A percentile compares a stretch with the other conserved stretches of the same genome.
phyloP scores from a whole-genome alignment of 2,113 vertebrate species.

The Brachyhypopomus gauderio region DNA sequence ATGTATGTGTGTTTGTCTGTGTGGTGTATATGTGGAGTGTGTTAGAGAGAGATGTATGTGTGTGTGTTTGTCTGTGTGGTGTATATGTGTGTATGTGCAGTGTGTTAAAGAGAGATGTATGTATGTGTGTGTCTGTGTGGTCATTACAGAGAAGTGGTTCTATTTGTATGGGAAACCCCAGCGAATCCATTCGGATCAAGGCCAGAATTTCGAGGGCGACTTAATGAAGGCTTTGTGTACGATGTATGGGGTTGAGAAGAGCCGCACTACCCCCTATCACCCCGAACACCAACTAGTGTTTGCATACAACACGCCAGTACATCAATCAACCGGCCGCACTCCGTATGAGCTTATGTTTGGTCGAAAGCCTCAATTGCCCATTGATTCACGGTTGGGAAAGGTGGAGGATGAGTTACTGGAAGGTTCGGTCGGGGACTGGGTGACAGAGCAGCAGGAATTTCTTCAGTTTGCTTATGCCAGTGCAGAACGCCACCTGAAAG shows the following conservation, averaged over 20 bases:
- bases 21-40: too few species aligned
- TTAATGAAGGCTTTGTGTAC: neutral
- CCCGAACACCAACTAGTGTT: neutral
- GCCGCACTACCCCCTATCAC: neutral
- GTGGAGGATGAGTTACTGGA: neutral
- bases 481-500: too few species aligned
- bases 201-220: neutral
- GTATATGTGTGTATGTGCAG: too few species aligned
- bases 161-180: neutral
- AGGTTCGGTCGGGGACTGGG: neutral
- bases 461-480: neutral
- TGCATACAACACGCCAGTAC: neutral
- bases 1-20: too few species aligned
- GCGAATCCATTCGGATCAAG: slow-evolving; percentile 10
- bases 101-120: too few species aligned
- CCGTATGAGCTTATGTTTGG: neutral
- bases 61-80: too few species aligned
- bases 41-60: too few species aligned
- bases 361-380: neutral
- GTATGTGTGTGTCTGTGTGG: too few species aligned
- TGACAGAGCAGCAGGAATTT: neutral
- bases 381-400: neutral
- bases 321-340: neutral
- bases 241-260: slow-evolving; percentile 30
- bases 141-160: neutral